Evolutionary conservation across 1,140 invertebrate species (phyloP).

Genomic region (Muscidifurax raptorellus): DNA sequence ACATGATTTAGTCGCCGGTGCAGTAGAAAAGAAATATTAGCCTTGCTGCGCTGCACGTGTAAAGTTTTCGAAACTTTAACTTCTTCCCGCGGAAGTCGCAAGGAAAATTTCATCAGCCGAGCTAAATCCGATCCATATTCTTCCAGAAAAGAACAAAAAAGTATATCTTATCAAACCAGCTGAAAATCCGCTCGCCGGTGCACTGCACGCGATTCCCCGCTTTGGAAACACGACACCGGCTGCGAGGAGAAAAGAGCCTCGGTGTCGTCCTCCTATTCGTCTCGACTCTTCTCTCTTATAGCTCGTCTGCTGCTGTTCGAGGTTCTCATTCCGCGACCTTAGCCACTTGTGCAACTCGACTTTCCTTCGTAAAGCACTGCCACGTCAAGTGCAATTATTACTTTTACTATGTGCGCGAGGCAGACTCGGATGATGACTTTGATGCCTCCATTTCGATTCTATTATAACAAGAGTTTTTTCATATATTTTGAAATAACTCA

Average conservation of each 20-base stretch:
- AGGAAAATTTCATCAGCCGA: too few relatives aligned
- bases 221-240: constrained; percentile 1
- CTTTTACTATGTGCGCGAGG: too few relatives aligned
- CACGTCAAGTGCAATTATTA: too few relatives aligned
- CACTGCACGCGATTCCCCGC: neutral
- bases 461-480: too few relatives aligned
- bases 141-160: neutral
- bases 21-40: neutral
- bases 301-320: neutral
- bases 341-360: too few relatives aligned
- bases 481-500: too few relatives aligned
- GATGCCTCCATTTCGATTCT: too few relatives aligned
- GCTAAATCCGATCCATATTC: too few relatives aligned
- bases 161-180: neutral
- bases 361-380: too few relatives aligned
- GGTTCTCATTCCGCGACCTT: constrained; percentile 1
- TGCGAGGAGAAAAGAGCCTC: neutral
- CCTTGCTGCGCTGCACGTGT: neutral
- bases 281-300: neutral
- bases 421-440: too few relatives aligned
- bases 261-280: neutral
- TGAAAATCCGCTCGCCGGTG: neutral
- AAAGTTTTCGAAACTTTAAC: too few relatives aligned
- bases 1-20: neutral
- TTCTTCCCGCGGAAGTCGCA: too few relatives aligned